Evolutionary conservation across 2,888 invertebrate genomes (phyloP), one percentile per base, ranked within the genome.

Genomic region (Pterostichus niger): DNA sequence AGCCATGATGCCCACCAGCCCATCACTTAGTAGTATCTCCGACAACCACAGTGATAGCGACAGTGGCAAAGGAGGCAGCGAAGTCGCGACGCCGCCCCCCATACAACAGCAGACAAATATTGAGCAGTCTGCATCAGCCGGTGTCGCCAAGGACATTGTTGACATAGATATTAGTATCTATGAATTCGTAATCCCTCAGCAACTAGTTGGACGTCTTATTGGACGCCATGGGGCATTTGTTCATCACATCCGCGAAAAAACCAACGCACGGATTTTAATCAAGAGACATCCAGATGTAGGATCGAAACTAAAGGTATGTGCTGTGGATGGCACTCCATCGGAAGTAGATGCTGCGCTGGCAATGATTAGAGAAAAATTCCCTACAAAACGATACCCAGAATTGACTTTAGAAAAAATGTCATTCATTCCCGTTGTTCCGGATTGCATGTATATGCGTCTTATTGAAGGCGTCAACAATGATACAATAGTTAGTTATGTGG

Each of bases 401-500:
- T 92, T 98, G 84, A 95, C 96, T 77, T 92, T 97, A 85, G 92
- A 93, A 83, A 92, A 92, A 84, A 90, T 94, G 5, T 89, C 91
- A 31, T 88, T 90, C 79, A 87, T 91, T 84, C 86, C 89, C 82
- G 81, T 89, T 17, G 86, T 87, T 52, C 86, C 88, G 4, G 89
- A 89, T 84, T 87, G 88, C 77, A 86, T 89, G 86, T 88, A 88
- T 85, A 89, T 90, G 87, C 88, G 89, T 88, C 84, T 99, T 85
- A 95, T 98, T 87, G 97, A 97, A 90, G 96, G 96, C 73, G 96
- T 98, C 79, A 96, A 96, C 89, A 97, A 98, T 88, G 99, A 99
- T 91, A 96, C 98, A 33, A 94, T 95, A 84, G 93, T 99, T 87
- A 97, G 96, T 88, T 95, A 96, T 87, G 93, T 98, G 88, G 94